Percentiles rank a stretch among this genome's conserved stretches.
Evolutionary conservation across 2,888 invertebrate genomes (phyloP).

Genomic region (Acronicta aceris): DNA sequence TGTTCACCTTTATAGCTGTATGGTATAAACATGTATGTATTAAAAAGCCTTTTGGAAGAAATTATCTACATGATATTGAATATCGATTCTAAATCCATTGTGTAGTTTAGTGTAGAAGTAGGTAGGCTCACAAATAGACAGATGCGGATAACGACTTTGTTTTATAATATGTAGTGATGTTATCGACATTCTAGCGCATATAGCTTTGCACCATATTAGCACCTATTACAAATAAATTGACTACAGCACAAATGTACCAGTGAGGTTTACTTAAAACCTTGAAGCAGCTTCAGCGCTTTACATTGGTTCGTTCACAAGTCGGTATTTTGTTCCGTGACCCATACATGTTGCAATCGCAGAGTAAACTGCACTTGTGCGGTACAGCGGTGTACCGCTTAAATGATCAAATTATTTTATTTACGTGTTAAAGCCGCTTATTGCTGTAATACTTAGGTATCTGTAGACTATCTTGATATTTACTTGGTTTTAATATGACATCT

Average conservation of each 20-base stretch:
- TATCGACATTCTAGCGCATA: too few relatives aligned
- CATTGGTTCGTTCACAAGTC: constrained; percentile 23
- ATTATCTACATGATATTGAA: too few relatives aligned
- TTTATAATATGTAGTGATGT: too few relatives aligned
- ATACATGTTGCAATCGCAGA: constrained; percentile 62
- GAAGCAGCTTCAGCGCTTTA: constrained; percentile 31
- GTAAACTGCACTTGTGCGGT: constrained; percentile 61
- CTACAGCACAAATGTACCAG: not conserved
- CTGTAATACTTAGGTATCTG: constrained; percentile 34
- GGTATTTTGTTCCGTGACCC: constrained; percentile 40
- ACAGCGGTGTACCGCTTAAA: constrained; percentile 43
- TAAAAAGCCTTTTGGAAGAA: too few relatives aligned
- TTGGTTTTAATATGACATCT: not conserved
- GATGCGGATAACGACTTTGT: too few relatives aligned
- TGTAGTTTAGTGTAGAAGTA: too few relatives aligned
- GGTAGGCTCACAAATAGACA: too few relatives aligned
- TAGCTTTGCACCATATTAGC: too few relatives aligned
- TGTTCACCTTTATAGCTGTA: too few relatives aligned
- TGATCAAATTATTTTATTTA: constrained; percentile 63
- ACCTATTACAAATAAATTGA: not conserved
- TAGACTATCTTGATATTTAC: constrained; percentile 43
- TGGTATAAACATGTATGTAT: too few relatives aligned
- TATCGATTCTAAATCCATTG: too few relatives aligned
- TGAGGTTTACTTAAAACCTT: not conserved
- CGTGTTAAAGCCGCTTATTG: constrained; percentile 46